Percentiles rank a stretch among this genome's conserved stretches.
phyloP scores from a whole-genome alignment of 2,797 vertebrate genomes.

The Clarias pachynema region DNA sequence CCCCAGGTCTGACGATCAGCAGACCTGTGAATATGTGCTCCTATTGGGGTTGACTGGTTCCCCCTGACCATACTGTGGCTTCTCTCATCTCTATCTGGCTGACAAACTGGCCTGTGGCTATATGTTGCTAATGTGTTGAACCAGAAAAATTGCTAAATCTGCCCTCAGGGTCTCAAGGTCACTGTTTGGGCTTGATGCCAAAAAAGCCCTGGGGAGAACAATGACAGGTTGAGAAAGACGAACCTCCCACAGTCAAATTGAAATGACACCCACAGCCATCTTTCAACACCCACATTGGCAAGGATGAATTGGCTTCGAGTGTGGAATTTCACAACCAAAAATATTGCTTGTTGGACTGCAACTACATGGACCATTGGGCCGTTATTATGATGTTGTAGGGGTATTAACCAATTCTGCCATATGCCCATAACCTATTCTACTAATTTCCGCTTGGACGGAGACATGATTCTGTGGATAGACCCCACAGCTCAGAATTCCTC shows the following conservation, averaged over 20 bases:
- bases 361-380: not conserved
- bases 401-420: not conserved
- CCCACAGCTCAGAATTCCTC: not conserved
- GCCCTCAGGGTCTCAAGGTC: not conserved
- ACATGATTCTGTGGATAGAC: no score
- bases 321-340: not conserved
- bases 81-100: not conserved
- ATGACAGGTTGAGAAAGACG: not conserved
- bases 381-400: not conserved
- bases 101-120: not conserved
- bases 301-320: not conserved
- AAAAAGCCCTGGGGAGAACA: not conserved
- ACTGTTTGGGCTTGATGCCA: not conserved
- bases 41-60: conserved; percentile 1
- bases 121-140: not conserved
- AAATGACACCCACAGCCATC: not conserved
- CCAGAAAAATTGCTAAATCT: not conserved
- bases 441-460: not conserved
- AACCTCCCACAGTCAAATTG: not conserved
- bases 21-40: not conserved
- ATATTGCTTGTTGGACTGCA: not conserved
- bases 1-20: no score
- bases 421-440: not conserved
- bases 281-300: not conserved
- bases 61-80: not conserved